Conservation (phyloP, 2,797 vertebrate species). For the Propithecus perrieri region DNA sequence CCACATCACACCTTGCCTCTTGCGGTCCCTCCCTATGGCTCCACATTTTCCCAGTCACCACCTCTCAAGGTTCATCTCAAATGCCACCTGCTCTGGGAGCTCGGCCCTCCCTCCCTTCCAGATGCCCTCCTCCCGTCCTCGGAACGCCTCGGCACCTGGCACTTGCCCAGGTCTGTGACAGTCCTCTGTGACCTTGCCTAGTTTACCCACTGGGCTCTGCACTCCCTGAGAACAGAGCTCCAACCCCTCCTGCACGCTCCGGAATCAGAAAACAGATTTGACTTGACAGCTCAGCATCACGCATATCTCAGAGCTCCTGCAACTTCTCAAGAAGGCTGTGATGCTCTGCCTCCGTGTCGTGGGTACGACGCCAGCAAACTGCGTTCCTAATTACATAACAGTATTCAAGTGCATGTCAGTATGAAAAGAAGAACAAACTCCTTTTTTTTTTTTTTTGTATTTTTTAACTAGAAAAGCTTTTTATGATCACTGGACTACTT, state of each 20-base stretch:
- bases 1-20: too few relatives aligned
- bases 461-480: conserved; percentile 53
- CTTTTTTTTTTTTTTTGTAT: background rate
- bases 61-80: background rate
- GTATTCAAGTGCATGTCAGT: background rate
- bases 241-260: rapidly evolving
- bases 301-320: background rate
- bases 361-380: background rate
- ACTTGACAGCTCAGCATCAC: background rate
- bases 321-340: background rate
- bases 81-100: background rate
- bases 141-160: background rate
- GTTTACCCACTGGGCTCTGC: background rate
- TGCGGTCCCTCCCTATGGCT: background rate
- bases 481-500: conserved; percentile 62
- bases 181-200: background rate
- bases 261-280: background rate
- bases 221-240: background rate
- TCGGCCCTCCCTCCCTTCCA: background rate
- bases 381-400: background rate
- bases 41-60: background rate
- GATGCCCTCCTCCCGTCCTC: too few relatives aligned
- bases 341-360: background rate
- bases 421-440: background rate
- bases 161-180: rapidly evolving